A percentile compares a stretch with the other conserved stretches of the same genome.
Evolutionary conservation across 2,113 vertebrate species (phyloP).

Genomic region (Cisticola juncidis): DNA sequence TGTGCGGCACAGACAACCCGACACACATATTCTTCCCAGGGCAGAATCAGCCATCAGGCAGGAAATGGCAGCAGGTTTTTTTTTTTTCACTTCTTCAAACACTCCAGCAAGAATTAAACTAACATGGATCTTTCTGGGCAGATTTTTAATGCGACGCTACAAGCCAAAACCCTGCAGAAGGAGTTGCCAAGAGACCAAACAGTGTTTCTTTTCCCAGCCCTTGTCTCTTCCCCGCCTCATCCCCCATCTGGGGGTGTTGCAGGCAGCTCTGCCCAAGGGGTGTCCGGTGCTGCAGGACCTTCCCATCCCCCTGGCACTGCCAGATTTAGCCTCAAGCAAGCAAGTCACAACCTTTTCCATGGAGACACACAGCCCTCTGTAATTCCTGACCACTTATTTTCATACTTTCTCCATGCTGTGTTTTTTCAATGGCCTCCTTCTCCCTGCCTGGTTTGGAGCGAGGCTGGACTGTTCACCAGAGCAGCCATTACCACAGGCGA

Average conservation of each 20-base stretch:
- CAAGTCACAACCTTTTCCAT: not conserved
- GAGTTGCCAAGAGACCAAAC: not conserved
- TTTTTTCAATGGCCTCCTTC: conserved; percentile 18
- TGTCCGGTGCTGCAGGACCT: accelerated
- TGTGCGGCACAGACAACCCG: not conserved
- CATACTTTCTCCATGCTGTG: conserved; percentile 1
- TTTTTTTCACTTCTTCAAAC: not conserved
- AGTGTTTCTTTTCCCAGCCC: not conserved
- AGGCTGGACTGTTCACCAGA: not conserved
- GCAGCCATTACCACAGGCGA: accelerated
- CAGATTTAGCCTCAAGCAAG: not conserved
- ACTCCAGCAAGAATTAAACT: conserved; percentile 37
- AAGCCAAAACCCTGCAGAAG: not conserved
- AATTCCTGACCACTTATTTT: conserved; percentile 45
- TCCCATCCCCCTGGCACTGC: not conserved
- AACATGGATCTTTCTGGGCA: conserved; percentile 1
- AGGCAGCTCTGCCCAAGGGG: not conserved
- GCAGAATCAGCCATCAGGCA: conserved; percentile 37
- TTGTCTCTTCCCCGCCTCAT: accelerated
- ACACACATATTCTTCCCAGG: conserved; percentile 22
- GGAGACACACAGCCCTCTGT: conserved; percentile 14
- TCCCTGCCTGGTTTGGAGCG: not conserved
- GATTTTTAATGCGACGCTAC: not conserved
- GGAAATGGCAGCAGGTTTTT: conserved; percentile 29
- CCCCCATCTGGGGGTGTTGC: not conserved